Percentiles rank a stretch among this genome's conserved stretches.
phyloP scores from a whole-genome alignment of 2,888 invertebrate species.

The Stenoptilia bipunctidactyla region DNA sequence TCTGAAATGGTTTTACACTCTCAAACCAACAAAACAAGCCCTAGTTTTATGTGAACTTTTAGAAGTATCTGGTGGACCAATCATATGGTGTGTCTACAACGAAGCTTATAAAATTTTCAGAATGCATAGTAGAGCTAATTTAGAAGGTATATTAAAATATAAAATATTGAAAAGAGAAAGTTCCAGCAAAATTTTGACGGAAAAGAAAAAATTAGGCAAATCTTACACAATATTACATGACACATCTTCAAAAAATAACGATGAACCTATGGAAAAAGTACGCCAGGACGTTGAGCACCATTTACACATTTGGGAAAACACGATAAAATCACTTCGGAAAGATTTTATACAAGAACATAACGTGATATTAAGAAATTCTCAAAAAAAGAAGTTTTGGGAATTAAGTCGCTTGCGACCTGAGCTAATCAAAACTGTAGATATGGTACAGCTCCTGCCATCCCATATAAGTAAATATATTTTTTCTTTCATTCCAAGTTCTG shows the following conservation, averaged over 20 bases:
- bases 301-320: neutral
- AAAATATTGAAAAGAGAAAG: neutral
- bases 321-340: neutral
- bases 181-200: neutral
- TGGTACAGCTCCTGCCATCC: conserved; percentile 46
- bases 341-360: neutral
- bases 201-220: neutral
- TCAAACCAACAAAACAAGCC: neutral
- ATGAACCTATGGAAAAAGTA: neutral
- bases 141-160: neutral
- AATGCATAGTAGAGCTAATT: neutral
- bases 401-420: neutral
- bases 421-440: neutral
- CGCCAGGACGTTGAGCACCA: neutral
- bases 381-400: neutral
- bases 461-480: conserved; percentile 38
- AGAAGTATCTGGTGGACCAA: neutral
- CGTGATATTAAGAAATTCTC: neutral
- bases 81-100: neutral
- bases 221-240: too few species aligned
- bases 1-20: neutral
- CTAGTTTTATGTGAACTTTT: neutral
- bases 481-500: conserved; percentile 30
- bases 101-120: neutral
- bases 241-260: too few species aligned